Evolutionary conservation across 64 coral and sea anemone genomes (phyloP).

Genomic region (Stichodactyla mertensii): DNA sequence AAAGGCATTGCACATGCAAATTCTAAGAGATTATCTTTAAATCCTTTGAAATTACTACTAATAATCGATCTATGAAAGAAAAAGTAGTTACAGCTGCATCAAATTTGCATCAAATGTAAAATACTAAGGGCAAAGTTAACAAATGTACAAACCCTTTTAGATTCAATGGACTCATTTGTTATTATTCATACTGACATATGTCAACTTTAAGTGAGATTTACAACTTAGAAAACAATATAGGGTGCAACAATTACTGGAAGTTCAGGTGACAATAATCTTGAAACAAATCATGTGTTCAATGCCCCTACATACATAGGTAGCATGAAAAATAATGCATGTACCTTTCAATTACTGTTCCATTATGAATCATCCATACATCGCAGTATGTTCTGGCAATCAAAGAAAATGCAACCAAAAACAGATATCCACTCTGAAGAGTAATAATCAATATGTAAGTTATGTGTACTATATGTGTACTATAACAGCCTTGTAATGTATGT

Average conservation of each 20-base stretch:
- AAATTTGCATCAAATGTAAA: background rate
- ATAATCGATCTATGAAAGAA: constrained; percentile 62
- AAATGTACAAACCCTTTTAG: too few relatives aligned
- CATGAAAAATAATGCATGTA: background rate
- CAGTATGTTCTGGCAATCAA: constrained; percentile 77
- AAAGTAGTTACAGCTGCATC: background rate
- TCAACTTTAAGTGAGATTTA: too few relatives aligned
- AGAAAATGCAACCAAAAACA: constrained; percentile 59
- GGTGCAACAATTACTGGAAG: too few relatives aligned
- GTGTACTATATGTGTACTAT: background rate
- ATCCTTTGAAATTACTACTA: constrained; percentile 41
- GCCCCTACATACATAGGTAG: too few relatives aligned
- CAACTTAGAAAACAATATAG: too few relatives aligned
- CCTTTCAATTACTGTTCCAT: constrained; percentile 88
- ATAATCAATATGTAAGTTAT: background rate
- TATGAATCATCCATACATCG: constrained; percentile 95
- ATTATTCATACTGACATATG: too few relatives aligned
- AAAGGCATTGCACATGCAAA: constrained; percentile 80
- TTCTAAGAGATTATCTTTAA: constrained; percentile 60
- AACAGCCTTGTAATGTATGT: background rate
- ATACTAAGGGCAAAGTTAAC: too few relatives aligned
- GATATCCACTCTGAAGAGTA: constrained; percentile 51
- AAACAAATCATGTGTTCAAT: too few relatives aligned
- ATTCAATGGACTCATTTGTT: too few relatives aligned
- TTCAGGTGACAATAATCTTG: too few relatives aligned